Conservation (phyloP, 2,797 vertebrate species). For the Lacerta bilineata region DNA sequence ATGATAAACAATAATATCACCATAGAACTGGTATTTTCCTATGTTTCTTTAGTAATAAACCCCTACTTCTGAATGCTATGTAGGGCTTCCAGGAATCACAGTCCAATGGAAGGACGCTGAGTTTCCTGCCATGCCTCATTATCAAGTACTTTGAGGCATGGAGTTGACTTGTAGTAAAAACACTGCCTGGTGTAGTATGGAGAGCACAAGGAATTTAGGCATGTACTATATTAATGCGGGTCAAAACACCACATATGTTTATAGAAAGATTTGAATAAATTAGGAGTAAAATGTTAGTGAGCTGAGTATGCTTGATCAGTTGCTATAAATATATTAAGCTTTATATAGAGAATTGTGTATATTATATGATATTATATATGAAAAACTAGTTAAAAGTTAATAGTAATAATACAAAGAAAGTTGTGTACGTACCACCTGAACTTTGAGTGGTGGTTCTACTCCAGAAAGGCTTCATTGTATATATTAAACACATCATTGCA, state of each 20-base stretch:
- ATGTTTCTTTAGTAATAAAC: not conserved
- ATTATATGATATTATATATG: too few species aligned
- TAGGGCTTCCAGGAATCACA: not conserved
- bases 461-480: not conserved
- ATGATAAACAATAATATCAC: not conserved
- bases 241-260: not conserved
- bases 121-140: not conserved
- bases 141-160: not conserved
- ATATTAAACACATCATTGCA: not conserved
- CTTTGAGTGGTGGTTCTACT: not conserved
- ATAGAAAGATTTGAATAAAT: not conserved
- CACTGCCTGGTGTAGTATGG: not conserved
- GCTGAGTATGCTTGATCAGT: not conserved
- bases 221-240: not conserved
- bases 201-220: not conserved
- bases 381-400: too few species aligned
- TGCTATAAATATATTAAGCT: not conserved
- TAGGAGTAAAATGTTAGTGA: not conserved
- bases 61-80: not conserved
- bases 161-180: constrained; percentile 1
- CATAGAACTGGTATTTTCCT: not conserved
- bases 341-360: too few species aligned
- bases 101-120: not conserved
- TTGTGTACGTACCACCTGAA: not conserved
- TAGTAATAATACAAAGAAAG: not conserved